Percentiles rank a stretch among this genome's conserved stretches.
Conservation (phyloP, 2,888 invertebrate species). For the Sinelater perroti region DNA sequence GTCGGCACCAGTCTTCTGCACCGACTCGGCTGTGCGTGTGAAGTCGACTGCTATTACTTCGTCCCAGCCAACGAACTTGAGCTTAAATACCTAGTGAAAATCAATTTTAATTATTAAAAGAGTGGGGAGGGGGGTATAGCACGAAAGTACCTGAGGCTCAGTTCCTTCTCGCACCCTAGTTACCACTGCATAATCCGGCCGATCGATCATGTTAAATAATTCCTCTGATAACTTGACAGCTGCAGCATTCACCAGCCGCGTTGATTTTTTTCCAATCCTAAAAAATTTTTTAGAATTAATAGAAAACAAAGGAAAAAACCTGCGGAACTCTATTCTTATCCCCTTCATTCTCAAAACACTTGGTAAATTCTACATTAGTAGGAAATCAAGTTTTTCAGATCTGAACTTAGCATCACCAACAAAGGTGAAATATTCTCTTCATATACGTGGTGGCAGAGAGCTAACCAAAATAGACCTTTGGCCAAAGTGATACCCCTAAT, state of each 20-base stretch:
- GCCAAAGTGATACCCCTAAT: too few relatives aligned
- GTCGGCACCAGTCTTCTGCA: conserved; percentile 95
- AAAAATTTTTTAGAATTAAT: not conserved
- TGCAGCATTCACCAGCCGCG: conserved; percentile 91
- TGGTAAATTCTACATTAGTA: too few relatives aligned
- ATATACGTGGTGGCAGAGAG: too few relatives aligned
- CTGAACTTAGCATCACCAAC: too few relatives aligned
- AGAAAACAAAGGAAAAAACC: not conserved
- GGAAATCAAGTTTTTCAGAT: too few relatives aligned
- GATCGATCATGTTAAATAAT: conserved; percentile 91
- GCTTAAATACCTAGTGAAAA: conserved; percentile 84
- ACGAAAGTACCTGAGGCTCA: conserved; percentile 74
- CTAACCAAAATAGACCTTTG: too few relatives aligned
- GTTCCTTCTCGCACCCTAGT: conserved; percentile 92
- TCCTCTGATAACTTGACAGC: conserved; percentile 97
- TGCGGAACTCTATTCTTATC: not conserved
- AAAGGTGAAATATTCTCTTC: too few relatives aligned
- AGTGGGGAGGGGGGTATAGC: not conserved
- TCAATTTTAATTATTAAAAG: not conserved
- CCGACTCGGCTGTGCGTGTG: conserved; percentile 97
- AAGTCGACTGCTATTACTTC: conserved; percentile 99
- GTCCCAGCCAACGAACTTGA: conserved; percentile 97
- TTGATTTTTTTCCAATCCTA: conserved; percentile 97
- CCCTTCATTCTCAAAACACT: too few relatives aligned
- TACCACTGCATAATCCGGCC: conserved; percentile 87